Conservation (phyloP, 2,113 vertebrate species). For the Planiliza haematocheilus region DNA sequence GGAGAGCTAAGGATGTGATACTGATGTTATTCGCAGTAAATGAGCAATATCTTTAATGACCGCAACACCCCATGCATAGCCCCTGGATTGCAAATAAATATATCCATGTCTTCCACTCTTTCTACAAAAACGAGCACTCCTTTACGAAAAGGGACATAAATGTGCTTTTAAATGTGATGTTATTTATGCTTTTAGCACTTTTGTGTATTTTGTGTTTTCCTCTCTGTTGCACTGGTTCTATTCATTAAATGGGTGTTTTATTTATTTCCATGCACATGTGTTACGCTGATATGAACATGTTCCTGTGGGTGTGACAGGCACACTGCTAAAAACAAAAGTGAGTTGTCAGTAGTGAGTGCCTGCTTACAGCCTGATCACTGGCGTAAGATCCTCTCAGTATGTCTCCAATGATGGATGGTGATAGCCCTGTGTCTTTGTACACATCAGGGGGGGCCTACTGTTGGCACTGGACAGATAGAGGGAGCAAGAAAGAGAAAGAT, state of each 20-base stretch:
- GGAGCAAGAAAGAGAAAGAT: slow-evolving; percentile 85
- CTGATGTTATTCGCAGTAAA: slow-evolving; percentile 68
- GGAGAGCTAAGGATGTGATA: slow-evolving; percentile 37
- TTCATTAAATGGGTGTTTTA: slow-evolving; percentile 2
- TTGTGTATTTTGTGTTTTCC: slow-evolving; percentile 5
- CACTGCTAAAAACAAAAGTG: slow-evolving; percentile 62
- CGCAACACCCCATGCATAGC: slow-evolving; percentile 63
- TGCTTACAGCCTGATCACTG: slow-evolving; percentile 89
- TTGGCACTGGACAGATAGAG: slow-evolving; percentile 87
- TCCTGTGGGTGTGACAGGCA: slow-evolving; percentile 37
- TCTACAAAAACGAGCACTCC: slow-evolving; percentile 24
- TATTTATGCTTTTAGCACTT: slow-evolving; percentile 22
- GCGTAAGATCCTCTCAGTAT: slow-evolving; percentile 87
- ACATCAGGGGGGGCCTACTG: slow-evolving; percentile 85
- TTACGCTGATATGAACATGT: slow-evolving; percentile 35
- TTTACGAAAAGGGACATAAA: slow-evolving; percentile 6
- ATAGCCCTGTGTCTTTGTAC: slow-evolving; percentile 87
- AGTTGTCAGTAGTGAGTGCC: slow-evolving; percentile 78
- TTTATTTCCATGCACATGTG: slow-evolving; percentile 37
- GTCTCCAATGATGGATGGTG: slow-evolving; percentile 90
- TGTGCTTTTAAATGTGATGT: slow-evolving; percentile 32
- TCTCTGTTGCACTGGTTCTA: slow-evolving; percentile 44
- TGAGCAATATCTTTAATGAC: slow-evolving; percentile 79
- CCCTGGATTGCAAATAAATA: slow-evolving; percentile 54
- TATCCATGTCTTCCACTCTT: slow-evolving; percentile 71